Base-by-base conservation (phyloP, 2,113 vertebrate genomes). In the Ardeotis arabs region DNA sequence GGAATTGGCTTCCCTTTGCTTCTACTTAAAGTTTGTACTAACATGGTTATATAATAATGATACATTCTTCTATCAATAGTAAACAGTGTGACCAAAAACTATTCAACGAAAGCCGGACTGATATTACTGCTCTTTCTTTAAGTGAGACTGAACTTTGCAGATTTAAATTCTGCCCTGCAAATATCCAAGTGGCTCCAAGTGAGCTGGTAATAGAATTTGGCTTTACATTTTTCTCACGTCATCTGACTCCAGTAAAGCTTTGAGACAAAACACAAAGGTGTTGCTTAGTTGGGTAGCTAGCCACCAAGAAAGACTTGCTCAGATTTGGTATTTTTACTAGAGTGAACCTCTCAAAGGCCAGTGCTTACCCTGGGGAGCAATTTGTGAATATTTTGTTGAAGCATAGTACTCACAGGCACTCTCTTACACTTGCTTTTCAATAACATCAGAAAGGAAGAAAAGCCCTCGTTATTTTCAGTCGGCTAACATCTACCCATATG, bases 231-330 rank as follows among this genome's bases (percentile, higher is more conserved):
- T 94, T 81, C 79, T 93, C 76, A 88, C 20, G 2, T 49, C 59
- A 88, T 86, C 45, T 86, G 84, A 86, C 56, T 74, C 56, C 35
- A 64, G 49, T 81, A 92, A 95, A 94, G 74, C n/a, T 90, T 67
- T 44, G 72, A 95, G 86, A 96, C 83, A 92, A 96, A 96, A 90
- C 68, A 96, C 21, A 70, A 69, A 89, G 56, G 76, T 93, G 78
- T 90, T 93, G 80, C 64, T 90, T 91, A 74, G 83, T 4, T 92
- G 73, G 85, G 64, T 96, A 94, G 60, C 33, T 49, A 70, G 83
- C 88, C 85, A 93, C n/a, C 2, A 1, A 70, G 86, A 86, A 88
- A 56, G 35, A 70, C 84, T 73, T 94, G 68, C 75, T 93, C 5
- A 7, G 63, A 47, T 75, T 73, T 55, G 6, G 4, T 77, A 47